phyloP scores from a whole-genome alignment of 2,113 vertebrate genomes.

The Galeopterus variegatus region DNA sequence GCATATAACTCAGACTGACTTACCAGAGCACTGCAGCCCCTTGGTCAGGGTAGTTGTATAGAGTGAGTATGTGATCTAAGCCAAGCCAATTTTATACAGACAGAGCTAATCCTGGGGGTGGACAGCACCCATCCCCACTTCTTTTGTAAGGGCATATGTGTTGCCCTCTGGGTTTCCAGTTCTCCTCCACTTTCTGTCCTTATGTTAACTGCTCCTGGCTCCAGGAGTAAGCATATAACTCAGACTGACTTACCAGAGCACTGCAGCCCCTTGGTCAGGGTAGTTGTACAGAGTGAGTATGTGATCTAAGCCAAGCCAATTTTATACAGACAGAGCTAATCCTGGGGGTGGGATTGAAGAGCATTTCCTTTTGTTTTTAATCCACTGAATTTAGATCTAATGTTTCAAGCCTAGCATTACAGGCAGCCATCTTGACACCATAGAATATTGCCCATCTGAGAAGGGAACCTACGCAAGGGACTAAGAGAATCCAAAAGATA shows the following conservation, averaged over 20 bases:
- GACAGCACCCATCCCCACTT: not conserved
- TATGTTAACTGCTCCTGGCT: not conserved
- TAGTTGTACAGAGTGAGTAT: not conserved
- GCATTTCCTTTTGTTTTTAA: conserved; percentile 55
- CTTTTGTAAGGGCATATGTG: not conserved
- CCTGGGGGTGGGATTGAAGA: not conserved
- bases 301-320: not conserved
- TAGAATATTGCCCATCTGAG: not conserved
- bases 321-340: not conserved
- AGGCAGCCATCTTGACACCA: not conserved
- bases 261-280: not conserved
- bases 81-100: not conserved
- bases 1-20: not conserved
- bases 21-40: not conserved
- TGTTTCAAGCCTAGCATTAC: not conserved
- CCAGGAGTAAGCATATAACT: not conserved
- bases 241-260: not conserved
- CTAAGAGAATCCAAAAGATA: not conserved
- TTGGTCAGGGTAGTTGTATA: not conserved
- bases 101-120: too few relatives aligned
- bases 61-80: not conserved
- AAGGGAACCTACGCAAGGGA: not conserved
- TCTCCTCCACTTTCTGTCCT: not conserved
- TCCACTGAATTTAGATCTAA: conserved; percentile 32
- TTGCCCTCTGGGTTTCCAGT: not conserved